Percentiles rank a stretch among this genome's conserved stretches.
These are phyloP conservation scores for Anodontia alba DNA, from an alignment of 2,888 invertebrate species.

Conservation along the genomic window DNA sequence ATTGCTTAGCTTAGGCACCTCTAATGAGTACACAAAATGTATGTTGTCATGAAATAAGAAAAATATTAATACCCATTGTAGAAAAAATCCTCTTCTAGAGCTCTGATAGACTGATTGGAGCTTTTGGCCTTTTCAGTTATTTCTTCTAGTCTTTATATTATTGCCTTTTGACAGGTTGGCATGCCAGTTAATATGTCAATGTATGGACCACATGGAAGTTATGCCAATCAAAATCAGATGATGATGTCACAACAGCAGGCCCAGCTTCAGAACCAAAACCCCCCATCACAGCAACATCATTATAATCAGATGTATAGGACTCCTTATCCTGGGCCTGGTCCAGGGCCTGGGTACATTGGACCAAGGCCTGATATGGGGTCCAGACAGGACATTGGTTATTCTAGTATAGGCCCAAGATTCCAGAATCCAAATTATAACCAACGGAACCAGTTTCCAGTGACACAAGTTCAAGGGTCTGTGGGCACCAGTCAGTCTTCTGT, in stretches of 20 bases:
- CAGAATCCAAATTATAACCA: neutral
- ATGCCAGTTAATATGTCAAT: slow-evolving; percentile 11
- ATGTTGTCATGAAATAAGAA: no score
- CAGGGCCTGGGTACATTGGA: slow-evolving; percentile 32
- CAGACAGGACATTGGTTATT: neutral
- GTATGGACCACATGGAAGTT: slow-evolving; percentile 2
- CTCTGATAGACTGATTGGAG: no score
- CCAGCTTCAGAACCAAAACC: neutral
- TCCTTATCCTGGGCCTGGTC: slow-evolving; percentile 35
- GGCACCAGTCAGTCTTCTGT: slow-evolving; percentile 28
- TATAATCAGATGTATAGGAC: slow-evolving; percentile 22
- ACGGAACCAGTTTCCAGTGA: neutral
- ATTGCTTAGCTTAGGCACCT: no score
- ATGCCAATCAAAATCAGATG: neutral
- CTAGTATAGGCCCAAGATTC: neutral
- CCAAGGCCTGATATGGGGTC: slow-evolving; percentile 17
- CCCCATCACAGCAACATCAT: slow-evolving; percentile 6
- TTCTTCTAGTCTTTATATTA: no score
- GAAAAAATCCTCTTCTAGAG: no score
- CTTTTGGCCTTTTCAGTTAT: no score
- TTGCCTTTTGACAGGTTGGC: neutral
- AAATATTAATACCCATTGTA: no score
- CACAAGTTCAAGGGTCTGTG: neutral
- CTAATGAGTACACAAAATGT: no score
- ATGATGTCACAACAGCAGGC: slow-evolving; percentile 9